Evolutionary conservation across 2,888 invertebrate genomes (phyloP), one percentile per base, ranked within the genome.

Genomic region (Silvanus unidentatus): DNA sequence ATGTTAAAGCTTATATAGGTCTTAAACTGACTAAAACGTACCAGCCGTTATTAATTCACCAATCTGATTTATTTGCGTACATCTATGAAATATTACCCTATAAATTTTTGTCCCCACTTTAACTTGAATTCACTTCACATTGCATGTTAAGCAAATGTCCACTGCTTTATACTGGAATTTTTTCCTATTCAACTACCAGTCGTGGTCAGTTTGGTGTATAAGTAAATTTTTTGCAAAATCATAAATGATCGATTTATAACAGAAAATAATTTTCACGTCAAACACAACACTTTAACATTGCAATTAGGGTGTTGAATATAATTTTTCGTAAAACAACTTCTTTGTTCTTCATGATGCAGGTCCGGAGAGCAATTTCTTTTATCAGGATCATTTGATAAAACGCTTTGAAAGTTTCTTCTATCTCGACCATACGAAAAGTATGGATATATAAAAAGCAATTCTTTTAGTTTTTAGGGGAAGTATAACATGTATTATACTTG

Each of bases 1-100:
- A 60, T 62, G 59, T 58, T 57, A 52, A 54, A 57, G 62, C 60
- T 62, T 62, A 62, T 60, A 50, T 55, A 59, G 47, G 62, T 62
- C 62, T 62, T 62, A 61, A 61, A 55, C 58, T 57, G 54, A 57
- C 57, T 51, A 53, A 37, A 37, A 58, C 53, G 52, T 52, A 55
- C 53, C 53, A 54, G 50, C 55, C 55, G 54, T 58, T 56, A 62
- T 59, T 58, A 59, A 61, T 60, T 62, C 59, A 60, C 51, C 49
- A 47, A 57, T 55, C 54, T 62, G 60, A 62, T 62, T 62, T 62
- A 61, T 60, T 54, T 53, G 55, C 51, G 48, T 52, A 52, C 55
- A 57, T 52, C 59, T 57, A 53, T 63, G 60, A 63, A 60, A 62
- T 62, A 63, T 63, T 58, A 53, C 51, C 57, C 55, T 50, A 63